Evolutionary conservation across 2,113 vertebrate species (phyloP), one percentile per base, ranked within the genome.

Genomic region (Salvelinus alpinus): DNA sequence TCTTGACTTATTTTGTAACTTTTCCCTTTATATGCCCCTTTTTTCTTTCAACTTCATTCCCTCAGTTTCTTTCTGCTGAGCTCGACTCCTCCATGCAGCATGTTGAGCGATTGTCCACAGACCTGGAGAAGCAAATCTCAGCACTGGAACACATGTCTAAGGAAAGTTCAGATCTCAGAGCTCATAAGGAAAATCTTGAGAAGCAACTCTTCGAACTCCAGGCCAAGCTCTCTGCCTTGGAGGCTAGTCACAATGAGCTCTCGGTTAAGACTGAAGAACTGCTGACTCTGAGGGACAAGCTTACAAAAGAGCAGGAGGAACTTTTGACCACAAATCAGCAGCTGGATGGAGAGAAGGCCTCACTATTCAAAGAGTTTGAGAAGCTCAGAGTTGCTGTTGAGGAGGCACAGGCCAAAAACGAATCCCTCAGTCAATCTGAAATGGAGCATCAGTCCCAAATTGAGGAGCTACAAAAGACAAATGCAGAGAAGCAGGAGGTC

Each of bases 11-110:
- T 88, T 86, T 87, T 91, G 79, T 89, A 88, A 85, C 79, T 73
- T 92, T 85, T 72, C 79, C 75, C 71, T 68, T 80, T 91, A 89
- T 92, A 90, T 92, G 85, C 90, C 84, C 91, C 92, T 73, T 84
- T 84, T 76, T 72, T 48, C 71, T 74, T 81, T 88, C 84, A 79
- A 88, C 75, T 91, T 93, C 94, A 87, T 95, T 93, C 91, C 90
- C 92, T 87, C 94, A 99, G 97, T 96, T 94, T 86, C 94, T 99
- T 94, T 94, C 94, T 90, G 94, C 93, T 95, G 91, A 96, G 90
- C 95, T 99, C 95, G 94, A 95, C 78, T 93, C 95, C 93, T 91
- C 92, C 95, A 95, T 93, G 91, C 94, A 94, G 93, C 94, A 96
- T 86, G 89, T 93, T 92, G 94, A 98, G 85, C 91, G 93, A 80